Conservation (phyloP, 2,113 vertebrate species). For the Plectropomus leopardus region DNA sequence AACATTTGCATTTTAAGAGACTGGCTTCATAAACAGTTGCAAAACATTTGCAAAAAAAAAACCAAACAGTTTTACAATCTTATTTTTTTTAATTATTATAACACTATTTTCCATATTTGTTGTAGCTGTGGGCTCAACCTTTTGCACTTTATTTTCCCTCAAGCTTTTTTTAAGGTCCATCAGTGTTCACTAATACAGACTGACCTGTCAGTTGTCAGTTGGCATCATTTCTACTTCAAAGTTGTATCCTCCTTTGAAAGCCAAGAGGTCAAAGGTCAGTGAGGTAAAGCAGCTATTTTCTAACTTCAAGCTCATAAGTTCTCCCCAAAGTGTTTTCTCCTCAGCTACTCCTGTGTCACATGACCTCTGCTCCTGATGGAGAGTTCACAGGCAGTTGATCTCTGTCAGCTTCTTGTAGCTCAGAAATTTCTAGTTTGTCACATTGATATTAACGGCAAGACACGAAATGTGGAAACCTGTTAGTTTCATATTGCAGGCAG, state of each 20-base stretch:
- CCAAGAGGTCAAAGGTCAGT: background rate
- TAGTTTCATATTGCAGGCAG: background rate
- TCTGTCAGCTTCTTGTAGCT: background rate
- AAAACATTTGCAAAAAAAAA: background rate
- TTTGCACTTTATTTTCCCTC: background rate
- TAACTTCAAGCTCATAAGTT: background rate
- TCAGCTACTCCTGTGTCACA: background rate
- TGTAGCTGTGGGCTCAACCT: background rate
- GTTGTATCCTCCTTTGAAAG: background rate
- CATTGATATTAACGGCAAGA: background rate
- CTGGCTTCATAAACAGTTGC: background rate
- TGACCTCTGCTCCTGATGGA: background rate
- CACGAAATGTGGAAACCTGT: background rate
- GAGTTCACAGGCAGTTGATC: background rate
- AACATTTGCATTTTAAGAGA: background rate
- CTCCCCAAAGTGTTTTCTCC: conserved; percentile 3
- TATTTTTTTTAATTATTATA: background rate
- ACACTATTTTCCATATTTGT: background rate
- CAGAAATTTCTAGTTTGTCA: background rate
- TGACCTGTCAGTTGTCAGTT: background rate
- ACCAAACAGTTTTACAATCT: background rate
- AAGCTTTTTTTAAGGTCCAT: background rate
- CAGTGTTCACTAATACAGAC: background rate
- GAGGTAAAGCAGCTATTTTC: background rate
- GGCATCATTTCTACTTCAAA: background rate